These are phyloP conservation scores for Grus americana DNA, from an alignment of 2,113 vertebrate genomes.

Conservation along the genomic window DNA sequence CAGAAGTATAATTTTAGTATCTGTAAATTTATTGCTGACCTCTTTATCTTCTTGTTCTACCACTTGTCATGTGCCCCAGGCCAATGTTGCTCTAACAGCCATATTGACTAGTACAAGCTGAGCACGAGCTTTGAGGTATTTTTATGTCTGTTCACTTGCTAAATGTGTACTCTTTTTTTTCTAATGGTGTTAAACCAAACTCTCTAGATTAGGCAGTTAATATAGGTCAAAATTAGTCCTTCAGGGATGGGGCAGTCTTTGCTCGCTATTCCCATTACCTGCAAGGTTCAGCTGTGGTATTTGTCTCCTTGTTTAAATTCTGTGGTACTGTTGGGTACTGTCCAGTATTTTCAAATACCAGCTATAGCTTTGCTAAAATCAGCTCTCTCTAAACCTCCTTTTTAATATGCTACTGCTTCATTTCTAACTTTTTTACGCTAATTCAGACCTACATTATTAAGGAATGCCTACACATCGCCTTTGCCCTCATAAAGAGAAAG, in stretches of 20 bases:
- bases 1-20: background rate
- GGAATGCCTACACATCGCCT: background rate
- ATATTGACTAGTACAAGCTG: background rate
- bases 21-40: background rate
- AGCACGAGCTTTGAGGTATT: background rate
- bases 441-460: background rate
- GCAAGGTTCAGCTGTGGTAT: background rate
- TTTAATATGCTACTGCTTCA: background rate
- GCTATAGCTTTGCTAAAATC: background rate
- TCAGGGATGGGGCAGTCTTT: background rate
- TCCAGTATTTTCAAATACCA: background rate
- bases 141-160: background rate
- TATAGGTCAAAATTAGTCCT: background rate
- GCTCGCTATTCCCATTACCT: background rate
- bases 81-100: background rate
- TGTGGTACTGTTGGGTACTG: background rate
- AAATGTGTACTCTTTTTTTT: background rate
- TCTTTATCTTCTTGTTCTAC: background rate
- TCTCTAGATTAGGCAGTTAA: background rate
- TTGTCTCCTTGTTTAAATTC: background rate
- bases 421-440: background rate
- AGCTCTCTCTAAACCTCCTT: background rate
- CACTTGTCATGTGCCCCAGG: background rate
- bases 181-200: background rate
- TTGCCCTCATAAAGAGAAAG: slow-evolving; percentile 28